Evolutionary conservation across 1,140 invertebrate genomes (phyloP).

Genomic region (Tetramorium alpestre): DNA sequence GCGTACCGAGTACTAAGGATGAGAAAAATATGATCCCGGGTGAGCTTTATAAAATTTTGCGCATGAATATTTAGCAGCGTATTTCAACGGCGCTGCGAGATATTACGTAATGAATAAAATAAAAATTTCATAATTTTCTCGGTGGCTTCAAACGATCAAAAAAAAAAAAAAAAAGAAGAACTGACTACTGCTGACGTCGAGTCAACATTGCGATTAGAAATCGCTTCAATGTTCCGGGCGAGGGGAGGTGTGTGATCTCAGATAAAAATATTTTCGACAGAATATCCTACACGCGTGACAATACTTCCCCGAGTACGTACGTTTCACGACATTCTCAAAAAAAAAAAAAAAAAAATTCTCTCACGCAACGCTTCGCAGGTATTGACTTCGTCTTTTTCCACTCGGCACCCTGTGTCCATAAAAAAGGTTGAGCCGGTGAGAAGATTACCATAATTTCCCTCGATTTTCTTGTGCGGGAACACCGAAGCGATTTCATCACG

Average conservation of each 20-base stretch:
- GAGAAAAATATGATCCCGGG: conserved; percentile 28
- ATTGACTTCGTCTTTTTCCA: conserved; percentile 27
- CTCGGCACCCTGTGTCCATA: neutral
- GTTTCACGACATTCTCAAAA: neutral
- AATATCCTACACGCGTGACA: neutral
- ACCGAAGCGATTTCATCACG: neutral
- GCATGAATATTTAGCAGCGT: neutral
- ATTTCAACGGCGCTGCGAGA: neutral
- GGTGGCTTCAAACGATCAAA: neutral
- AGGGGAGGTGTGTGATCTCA: neutral
- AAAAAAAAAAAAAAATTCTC: neutral
- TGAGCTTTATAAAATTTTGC: conserved; percentile 6
- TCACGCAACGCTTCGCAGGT: conserved; percentile 6
- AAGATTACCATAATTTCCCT: conserved; percentile 33
- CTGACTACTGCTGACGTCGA: neutral
- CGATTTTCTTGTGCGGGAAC: neutral
- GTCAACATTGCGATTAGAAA: neutral
- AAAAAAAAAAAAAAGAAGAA: neutral
- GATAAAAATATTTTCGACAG: conserved; percentile 14
- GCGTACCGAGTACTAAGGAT: conserved; percentile 3
- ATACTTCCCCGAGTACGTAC: neutral
- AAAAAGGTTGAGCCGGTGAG: neutral
- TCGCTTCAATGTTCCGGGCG: neutral
- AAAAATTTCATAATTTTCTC: conserved; percentile 4
- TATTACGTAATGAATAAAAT: neutral